Conservation (phyloP, 2,888 invertebrate species). For the Ectemnius cavifrons region DNA sequence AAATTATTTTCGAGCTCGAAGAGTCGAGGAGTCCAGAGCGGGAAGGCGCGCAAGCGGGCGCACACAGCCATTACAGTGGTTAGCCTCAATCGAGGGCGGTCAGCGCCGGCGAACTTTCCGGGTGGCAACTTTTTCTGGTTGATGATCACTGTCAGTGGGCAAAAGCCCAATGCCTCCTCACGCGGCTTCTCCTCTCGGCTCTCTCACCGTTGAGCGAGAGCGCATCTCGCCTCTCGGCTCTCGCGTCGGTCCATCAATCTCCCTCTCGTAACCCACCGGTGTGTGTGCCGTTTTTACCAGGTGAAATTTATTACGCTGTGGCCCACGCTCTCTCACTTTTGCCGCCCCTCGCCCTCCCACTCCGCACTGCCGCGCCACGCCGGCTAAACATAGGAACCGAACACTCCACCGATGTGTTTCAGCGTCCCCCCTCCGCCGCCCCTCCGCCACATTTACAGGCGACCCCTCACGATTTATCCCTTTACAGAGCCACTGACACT, state of each 20-base stretch:
- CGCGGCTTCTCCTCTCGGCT: slow-evolving; percentile 65
- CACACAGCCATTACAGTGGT: slow-evolving; percentile 51
- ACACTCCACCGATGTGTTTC: too few species aligned
- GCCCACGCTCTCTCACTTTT: slow-evolving; percentile 42
- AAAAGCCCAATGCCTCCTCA: slow-evolving; percentile 62
- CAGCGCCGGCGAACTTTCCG: slow-evolving; percentile 60
- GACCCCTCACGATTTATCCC: not conserved
- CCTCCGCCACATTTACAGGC: too few species aligned
- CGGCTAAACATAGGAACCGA: slow-evolving; percentile 2
- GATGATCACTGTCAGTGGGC: slow-evolving; percentile 68
- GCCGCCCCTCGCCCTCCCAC: slow-evolving; percentile 19
- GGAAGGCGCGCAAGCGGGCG: too few species aligned
- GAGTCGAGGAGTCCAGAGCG: slow-evolving; percentile 13
- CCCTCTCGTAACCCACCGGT: slow-evolving; percentile 62
- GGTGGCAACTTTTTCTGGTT: slow-evolving; percentile 68
- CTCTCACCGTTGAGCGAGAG: slow-evolving; percentile 37
- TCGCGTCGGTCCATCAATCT: slow-evolving; percentile 72
- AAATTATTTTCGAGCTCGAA: slow-evolving; percentile 56
- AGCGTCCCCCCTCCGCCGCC: too few species aligned
- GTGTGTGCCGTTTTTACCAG: slow-evolving; percentile 63
- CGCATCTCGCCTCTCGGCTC: slow-evolving; percentile 11
- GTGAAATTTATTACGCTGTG: slow-evolving; percentile 69
- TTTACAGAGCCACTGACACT: not conserved
- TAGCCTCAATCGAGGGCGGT: slow-evolving; percentile 55
- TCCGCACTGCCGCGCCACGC: slow-evolving; percentile 29